Percentiles rank a stretch among this genome's conserved stretches.
Evolutionary conservation across 64 coral and sea anemone species (phyloP).

Genomic region (Cladopsammia gracilis): DNA sequence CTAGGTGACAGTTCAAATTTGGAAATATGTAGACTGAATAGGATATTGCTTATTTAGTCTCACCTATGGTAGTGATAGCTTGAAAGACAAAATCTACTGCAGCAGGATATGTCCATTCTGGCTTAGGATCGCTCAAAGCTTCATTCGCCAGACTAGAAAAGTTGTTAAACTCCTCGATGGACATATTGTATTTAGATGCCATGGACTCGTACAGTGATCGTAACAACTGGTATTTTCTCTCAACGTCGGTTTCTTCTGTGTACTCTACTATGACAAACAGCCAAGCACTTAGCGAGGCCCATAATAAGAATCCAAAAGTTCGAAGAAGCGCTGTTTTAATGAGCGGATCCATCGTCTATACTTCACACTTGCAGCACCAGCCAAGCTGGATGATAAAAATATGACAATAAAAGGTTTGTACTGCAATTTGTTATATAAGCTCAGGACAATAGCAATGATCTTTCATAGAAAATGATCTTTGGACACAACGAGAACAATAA

Average conservation of each 20-base stretch:
- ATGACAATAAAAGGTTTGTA: too few relatives aligned
- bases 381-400: too few relatives aligned
- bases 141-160: slow-evolving; percentile 24
- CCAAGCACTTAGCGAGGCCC: slow-evolving; percentile 1
- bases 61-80: slow-evolving; percentile 65
- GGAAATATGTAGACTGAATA: neutral
- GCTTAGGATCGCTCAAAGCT: slow-evolving; percentile 17
- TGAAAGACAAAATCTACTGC: slow-evolving; percentile 40
- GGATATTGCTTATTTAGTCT: neutral
- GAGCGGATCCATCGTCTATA: slow-evolving; percentile 3
- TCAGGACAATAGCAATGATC: too few relatives aligned
- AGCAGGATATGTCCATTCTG: slow-evolving; percentile 26
- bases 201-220: slow-evolving; percentile 44
- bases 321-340: slow-evolving; percentile 44
- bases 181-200: slow-evolving; percentile 72
- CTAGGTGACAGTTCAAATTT: too few relatives aligned
- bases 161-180: slow-evolving; percentile 49
- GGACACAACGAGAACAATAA: too few relatives aligned
- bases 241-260: slow-evolving; percentile 21
- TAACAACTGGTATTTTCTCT: slow-evolving; percentile 32
- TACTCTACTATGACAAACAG: slow-evolving; percentile 55
- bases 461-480: too few relatives aligned
- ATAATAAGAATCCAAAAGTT: neutral
- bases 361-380: neutral
- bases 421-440: too few relatives aligned